Evolutionary conservation across 2,113 vertebrate genomes (phyloP), one percentile per base, ranked within the genome.

Genomic region (Sarotherodon lohbergeri): DNA sequence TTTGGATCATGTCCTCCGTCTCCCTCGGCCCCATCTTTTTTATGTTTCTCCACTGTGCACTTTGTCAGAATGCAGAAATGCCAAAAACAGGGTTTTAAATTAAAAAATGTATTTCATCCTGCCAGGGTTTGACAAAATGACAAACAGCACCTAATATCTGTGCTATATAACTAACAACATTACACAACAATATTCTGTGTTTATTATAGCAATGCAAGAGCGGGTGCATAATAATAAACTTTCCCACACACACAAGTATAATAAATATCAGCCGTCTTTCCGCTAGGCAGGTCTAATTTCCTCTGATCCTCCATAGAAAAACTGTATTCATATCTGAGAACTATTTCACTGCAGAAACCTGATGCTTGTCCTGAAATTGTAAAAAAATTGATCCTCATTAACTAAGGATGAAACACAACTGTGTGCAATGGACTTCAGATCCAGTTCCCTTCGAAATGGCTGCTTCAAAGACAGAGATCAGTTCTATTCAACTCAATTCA

Each of bases 41-140:
- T 66, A 90, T 54, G 80, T 89, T 87, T 52, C 93, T 94, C 93
- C 84, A 81, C 83, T 63, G 93, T 71, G 86, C 55, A 48, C 86
- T 92, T 90, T 80, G 55, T 90, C 63, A 79, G 43, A 87, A 84
- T 48, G 79, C 11, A n/a, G 63, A 90, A 92, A 91, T 54, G 83
- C 66, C 63, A 90, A 86, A 89, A 71, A 1, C 4, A 4, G 6
- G 56, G 79, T 85, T 80, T 85, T 81, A 88, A 90, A 95, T 94
- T 93, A 92, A 94, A 93, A 94, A 85, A 82, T 86, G 59, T 95
- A 94, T 94, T 94, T 95, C 91, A 95, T 83, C 55, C 83, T 89
- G 90, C n/a, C 91, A 82, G 59, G n/a, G 9, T 82, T 88, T 90
- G 90, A 92, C 86, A 92, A 90, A 88, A 86, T 92, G 87, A 93